Evolutionary conservation across 2,888 invertebrate genomes (phyloP), one percentile per base, ranked within the genome.

Genomic region (Bombylius discolor): DNA sequence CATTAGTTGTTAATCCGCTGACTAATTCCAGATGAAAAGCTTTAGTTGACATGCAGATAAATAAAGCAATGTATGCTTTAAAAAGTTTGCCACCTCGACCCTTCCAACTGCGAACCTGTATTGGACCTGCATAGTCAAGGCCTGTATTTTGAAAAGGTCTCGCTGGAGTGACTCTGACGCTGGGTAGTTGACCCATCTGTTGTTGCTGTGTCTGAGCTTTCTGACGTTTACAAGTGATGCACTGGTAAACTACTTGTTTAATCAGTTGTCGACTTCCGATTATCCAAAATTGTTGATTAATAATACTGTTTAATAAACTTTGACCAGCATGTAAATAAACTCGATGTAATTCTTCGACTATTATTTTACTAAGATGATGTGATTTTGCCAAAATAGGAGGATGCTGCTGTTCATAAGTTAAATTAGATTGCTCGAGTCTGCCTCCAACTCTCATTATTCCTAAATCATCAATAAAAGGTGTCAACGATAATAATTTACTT

Each of bases 121-220:
- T 50, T 2, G 53, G 47, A 14, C 56, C 53, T 3, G 52, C 59
- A 36, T 56, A 60, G 47, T 61, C 59, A 5, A 59, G 39, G 5
- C 60, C 60, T 11, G 50, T 50, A 9, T 47, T 49, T 9, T 49
- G 14, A 46, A 62, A 61, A 33, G 59, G 58, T 31, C n/a, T n/a
- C n/a, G n/a, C n/a, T n/a, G n/a, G n/a, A n/a, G n/a, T n/a, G n/a
- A n/a, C n/a, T n/a, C 36, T 5, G 36, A 36, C 36, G 5, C 8
- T 36, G 8, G 49, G 49, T 32, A 53, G 1, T 33, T 33, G 42
- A 8, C 49, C 61, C 62, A 64, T 63, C 42, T 60, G 51, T 49
- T 62, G 60, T n/a, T 53, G 42, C 33, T 55, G 59, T 1, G 57
- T 48, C 14, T 53, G 45, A 23, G 49, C 57, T 4, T 56, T 53